Base-by-base conservation (phyloP, 2,888 invertebrate genomes). In the Plagodis pulveraria region DNA sequence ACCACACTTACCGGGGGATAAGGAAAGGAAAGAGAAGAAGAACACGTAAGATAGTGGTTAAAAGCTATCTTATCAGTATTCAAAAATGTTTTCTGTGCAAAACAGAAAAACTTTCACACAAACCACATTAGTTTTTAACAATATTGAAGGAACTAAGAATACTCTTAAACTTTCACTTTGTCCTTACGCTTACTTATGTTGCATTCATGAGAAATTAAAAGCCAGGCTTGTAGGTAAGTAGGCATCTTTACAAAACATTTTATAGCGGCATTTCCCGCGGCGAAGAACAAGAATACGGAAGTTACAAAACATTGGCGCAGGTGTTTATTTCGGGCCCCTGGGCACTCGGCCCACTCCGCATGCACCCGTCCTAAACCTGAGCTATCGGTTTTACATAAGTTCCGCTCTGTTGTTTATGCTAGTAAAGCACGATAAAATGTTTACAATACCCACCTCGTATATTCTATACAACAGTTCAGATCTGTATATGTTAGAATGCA, bases 321-420 rank as follows among this genome's bases (percentile, higher is more conserved):
- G 67, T 74, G 72, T 70, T 71, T 70, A 69, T 67, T 69, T 70
- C 66, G 70, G 69, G 65, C 71, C 74, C 68, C 70, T 56, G 75
- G 64, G 60, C 58, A 62, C 53, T 58, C 66, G 69, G 58, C 56
- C 35, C 52, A 54, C 71, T 68, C 68, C 62, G 70, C 71, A 73
- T 73, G 72, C 74, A 70, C 74, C 75, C 72, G 72, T 72, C 74
- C 72, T 71, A 73, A 70, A 69, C 73, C 73, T 72, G 72, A 79
- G 71, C 73, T 82, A 84, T 83, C 77, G 83, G 79, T 84, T 82
- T 78, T 76, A 78, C 77, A 83, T 82, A 78, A 81, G 75, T 83
- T 76, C 76, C 73, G 68, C 74, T 76, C 74, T 72, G 72, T 77
- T 71, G 73, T 76, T 76, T 76, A 76, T 77, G 69, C 65, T 64